Evolutionary conservation across 2,797 vertebrate genomes (phyloP).

Genomic region (Sarcoramphus papa): DNA sequence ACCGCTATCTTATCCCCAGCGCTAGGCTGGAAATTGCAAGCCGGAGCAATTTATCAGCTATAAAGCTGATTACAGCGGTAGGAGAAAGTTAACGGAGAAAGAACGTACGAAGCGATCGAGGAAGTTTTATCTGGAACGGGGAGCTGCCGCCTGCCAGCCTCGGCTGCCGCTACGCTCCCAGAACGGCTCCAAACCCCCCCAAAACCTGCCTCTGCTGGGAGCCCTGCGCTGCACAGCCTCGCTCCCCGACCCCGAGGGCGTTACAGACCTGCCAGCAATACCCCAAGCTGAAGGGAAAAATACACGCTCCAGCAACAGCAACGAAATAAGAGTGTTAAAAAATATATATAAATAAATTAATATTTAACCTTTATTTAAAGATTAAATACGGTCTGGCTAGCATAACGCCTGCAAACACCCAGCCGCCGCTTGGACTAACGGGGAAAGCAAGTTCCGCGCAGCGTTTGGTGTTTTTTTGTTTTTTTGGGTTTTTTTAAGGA

Average conservation of each 20-base stretch:
- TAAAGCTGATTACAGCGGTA: neutral
- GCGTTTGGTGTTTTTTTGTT: neutral
- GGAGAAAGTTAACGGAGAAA: neutral
- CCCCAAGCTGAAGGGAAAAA: neutral
- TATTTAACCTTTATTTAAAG: neutral
- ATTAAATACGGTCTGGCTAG: neutral
- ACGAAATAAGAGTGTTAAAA: neutral
- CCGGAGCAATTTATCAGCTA: neutral
- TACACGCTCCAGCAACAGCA: neutral
- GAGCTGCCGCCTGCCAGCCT: neutral
- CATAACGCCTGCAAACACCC: neutral
- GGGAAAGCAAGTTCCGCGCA: neutral
- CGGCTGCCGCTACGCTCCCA: neutral
- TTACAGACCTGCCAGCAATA: neutral
- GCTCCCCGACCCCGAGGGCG: no score
- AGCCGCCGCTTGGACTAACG: neutral
- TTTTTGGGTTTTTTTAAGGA: neutral
- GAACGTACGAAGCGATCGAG: neutral
- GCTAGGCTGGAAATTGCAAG: neutral
- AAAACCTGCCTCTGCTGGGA: neutral
- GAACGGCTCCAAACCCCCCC: fast-evolving
- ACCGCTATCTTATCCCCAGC: neutral
- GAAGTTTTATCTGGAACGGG: neutral
- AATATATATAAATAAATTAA: neutral
- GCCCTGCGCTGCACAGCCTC: fast-evolving